Evolutionary conservation across 2,113 vertebrate genomes (phyloP).

Genomic region (Dipodomys merriami): DNA sequence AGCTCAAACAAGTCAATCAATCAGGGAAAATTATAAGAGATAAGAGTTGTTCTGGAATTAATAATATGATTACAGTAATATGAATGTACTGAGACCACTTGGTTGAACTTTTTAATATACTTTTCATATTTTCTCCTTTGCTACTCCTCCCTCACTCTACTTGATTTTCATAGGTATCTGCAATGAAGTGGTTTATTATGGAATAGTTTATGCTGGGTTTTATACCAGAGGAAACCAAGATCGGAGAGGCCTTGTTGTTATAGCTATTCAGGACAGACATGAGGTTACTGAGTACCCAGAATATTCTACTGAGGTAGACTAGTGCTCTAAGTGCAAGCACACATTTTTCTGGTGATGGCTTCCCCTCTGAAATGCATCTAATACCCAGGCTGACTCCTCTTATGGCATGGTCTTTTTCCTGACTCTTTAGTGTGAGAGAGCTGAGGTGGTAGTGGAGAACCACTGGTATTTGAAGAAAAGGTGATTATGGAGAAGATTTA

Average conservation of each 20-base stretch:
- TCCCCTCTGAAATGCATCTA: neutral
- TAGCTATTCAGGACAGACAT: neutral
- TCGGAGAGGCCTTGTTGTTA: neutral
- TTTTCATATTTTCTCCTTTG: too few relatives aligned
- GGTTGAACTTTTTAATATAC: neutral
- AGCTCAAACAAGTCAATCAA: neutral
- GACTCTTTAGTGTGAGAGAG: neutral
- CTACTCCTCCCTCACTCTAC: neutral
- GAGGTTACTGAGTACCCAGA: neutral
- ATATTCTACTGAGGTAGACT: neutral
- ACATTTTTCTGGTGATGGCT: constrained; percentile 19
- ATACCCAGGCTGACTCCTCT: neutral
- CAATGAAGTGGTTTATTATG: neutral
- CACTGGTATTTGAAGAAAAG: neutral
- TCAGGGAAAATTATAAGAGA: neutral
- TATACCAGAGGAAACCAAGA: neutral
- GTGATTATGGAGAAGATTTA: neutral
- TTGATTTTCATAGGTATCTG: neutral
- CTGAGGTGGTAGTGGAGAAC: neutral
- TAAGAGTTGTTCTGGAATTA: neutral
- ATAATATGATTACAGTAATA: neutral
- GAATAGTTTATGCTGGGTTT: neutral
- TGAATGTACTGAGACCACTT: neutral
- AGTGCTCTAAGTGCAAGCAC: constrained; percentile 63
- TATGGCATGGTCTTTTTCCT: neutral